Base-by-base conservation (phyloP, 2,797 vertebrate genomes). In the Thamnophis elegans region DNA sequence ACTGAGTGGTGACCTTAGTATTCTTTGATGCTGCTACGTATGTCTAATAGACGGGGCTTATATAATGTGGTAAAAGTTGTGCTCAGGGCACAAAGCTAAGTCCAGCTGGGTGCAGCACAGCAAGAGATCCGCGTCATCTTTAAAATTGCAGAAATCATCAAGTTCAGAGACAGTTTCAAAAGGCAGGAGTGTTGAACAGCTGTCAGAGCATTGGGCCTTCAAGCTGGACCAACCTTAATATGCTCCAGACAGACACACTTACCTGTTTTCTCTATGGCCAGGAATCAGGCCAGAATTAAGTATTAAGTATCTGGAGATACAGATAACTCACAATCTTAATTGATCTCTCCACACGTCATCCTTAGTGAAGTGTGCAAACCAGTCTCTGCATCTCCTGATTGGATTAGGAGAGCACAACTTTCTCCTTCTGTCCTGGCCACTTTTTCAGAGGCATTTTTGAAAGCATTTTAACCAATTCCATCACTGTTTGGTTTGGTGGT, bases 1-100 rank as follows among this genome's bases (percentile, higher is more conserved):
- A 36, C 91, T 62, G 93, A 94, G 92, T 86, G 78, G 88, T 22
- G 25, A 59, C 42, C 13, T 82, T 7, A 78, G 32, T 18, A 60
- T 13, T 8, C 42, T 93, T 93, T 55, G 89, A 10, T 2, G 0
- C 1, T 42, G 93, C 89, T 25, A 68, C 89, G 42, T 78, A 58
- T 0, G 0, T n/a, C 62, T 73, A 93, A 94, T 53, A 85, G 91
- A 78, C 89, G 5, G 26, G 55, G 90, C 92, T 93, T 91, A 93
- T 53, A 12, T 62, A 78, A 93, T 0, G 0, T 8, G 0, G 62
- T 90, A 91, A 93, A 89, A 32, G 54, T 87, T 56, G 42, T 82
- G 18, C 53, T 26, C 11, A 53, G 51, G 36, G 60, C 12, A 14
- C n/a, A 42, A 85, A 36, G 53, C 26, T 26, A 32, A 55, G 20